These are phyloP conservation scores for Mystacides longicornis DNA, from an alignment of 2,888 invertebrate genomes.

Conservation along the genomic window DNA sequence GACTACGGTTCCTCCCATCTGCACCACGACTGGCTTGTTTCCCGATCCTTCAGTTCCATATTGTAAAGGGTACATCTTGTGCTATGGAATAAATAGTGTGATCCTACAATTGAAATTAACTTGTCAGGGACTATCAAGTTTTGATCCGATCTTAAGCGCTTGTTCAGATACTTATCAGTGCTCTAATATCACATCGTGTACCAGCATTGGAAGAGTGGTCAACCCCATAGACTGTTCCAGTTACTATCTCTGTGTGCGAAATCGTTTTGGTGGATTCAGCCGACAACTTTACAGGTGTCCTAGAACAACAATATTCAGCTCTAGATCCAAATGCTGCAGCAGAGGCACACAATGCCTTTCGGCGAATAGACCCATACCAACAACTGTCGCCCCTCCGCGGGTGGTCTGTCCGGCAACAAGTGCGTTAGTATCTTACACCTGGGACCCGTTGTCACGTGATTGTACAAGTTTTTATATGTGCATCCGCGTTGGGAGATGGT, in stretches of 20 bases:
- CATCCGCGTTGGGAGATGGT: too few species aligned
- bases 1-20: neutral
- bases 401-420: neutral
- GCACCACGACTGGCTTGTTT: conserved; percentile 8
- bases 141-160: neutral
- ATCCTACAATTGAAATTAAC: neutral
- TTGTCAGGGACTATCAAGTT: neutral
- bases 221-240: neutral
- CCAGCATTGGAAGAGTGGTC: neutral
- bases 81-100: neutral
- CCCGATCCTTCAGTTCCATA: conserved; percentile 6
- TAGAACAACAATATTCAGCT: too few species aligned
- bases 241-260: neutral
- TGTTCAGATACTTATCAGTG: neutral
- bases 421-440: too few species aligned
- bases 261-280: neutral
- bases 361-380: too few species aligned
- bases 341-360: too few species aligned
- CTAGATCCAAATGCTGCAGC: too few species aligned
- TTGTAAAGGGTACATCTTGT: conserved; percentile 17
- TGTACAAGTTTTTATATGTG: too few species aligned
- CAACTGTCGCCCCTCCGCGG: too few species aligned
- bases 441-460: too few species aligned
- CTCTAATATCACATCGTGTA: neutral
- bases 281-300: neutral